phyloP scores from a whole-genome alignment of 2,797 vertebrate genomes.

The Geotrypetes seraphini region DNA sequence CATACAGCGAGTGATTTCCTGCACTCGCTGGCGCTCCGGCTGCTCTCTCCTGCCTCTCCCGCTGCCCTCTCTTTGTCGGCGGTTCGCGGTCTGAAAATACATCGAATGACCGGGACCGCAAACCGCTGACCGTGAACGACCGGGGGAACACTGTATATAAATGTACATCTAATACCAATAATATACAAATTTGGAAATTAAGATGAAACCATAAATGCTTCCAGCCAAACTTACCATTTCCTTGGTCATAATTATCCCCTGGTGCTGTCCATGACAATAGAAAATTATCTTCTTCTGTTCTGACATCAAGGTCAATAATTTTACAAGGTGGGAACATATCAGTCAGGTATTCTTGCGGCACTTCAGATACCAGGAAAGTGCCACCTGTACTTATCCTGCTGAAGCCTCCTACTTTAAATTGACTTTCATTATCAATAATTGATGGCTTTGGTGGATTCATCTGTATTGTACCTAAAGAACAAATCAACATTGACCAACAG shows the following conservation, averaged over 20 bases:
- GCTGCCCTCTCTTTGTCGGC: too few species aligned
- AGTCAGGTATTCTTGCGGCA: background rate
- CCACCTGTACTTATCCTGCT: constrained; percentile 27
- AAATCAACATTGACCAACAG: background rate
- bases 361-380: constrained; percentile 22
- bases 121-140: too few species aligned
- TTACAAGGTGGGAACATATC: constrained; percentile 41
- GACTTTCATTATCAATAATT: background rate
- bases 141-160: too few species aligned
- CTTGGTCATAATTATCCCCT: constrained; percentile 44
- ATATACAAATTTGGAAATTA: too few species aligned
- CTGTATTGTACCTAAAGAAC: constrained; percentile 30
- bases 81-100: too few species aligned
- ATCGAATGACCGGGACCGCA: too few species aligned
- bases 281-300: constrained; percentile 20
- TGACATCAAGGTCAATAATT: constrained; percentile 42
- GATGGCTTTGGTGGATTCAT: constrained; percentile 35
- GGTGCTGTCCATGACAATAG: constrained; percentile 47
- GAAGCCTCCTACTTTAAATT: constrained; percentile 20
- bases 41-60: too few species aligned
- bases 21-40: too few species aligned
- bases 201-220: too few species aligned
- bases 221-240: constrained; percentile 31
- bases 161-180: too few species aligned
- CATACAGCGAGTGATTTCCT: too few species aligned